Evolutionary conservation across 2,113 vertebrate species (phyloP), one percentile per base, ranked within the genome.

Genomic region (Petrocephalus microphthalmus): DNA sequence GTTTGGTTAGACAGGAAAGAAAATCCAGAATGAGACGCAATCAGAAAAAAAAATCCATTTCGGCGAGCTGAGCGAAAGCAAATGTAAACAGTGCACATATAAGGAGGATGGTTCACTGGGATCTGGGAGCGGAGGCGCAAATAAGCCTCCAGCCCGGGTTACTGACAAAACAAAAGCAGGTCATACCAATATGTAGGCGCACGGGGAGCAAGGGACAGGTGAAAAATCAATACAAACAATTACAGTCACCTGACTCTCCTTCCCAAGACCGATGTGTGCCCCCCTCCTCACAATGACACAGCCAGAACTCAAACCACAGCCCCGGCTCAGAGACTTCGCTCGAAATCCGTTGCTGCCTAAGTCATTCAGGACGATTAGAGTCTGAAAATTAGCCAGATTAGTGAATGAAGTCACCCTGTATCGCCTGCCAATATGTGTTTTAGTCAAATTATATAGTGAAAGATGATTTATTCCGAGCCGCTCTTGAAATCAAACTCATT

Each of bases 401-500:
- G 33, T 7, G 33, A 56, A 71, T 88, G 52, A 88, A 49, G 86
- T 87, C 60, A 87, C 19, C 17, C 13, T 71, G 11, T 71, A 87
- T 51, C 86, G 71, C 22, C 60, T 87, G 86, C 86, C 86, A 87
- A 52, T 71, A 87, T 87, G 86, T 74, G 86, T 87, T 71, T 87
- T 87, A 87, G 60, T 20, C 52, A 45, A 71, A 87, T 87, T 87
- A 87, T 52, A 71, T 74, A 71, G 52, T 87, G 60, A 74, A 71
- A 71, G 86, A 87, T 51, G 85, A 87, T 56, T 47, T 60, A n/a
- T 47, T 33, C 57, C 11, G 19, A 45, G 42, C 25, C 1, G 86
- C 42, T 74, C 45, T 67, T 71, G 25, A 47, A 87, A 29, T 87
- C 22, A 47, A 29, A 29, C 20, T 15, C 86, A 88, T 88, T 74